A percentile compares a stretch with the other conserved stretches of the same genome.
phyloP scores from a whole-genome alignment of 2,113 vertebrate species.

The Hemiscyllium ocellatum region DNA sequence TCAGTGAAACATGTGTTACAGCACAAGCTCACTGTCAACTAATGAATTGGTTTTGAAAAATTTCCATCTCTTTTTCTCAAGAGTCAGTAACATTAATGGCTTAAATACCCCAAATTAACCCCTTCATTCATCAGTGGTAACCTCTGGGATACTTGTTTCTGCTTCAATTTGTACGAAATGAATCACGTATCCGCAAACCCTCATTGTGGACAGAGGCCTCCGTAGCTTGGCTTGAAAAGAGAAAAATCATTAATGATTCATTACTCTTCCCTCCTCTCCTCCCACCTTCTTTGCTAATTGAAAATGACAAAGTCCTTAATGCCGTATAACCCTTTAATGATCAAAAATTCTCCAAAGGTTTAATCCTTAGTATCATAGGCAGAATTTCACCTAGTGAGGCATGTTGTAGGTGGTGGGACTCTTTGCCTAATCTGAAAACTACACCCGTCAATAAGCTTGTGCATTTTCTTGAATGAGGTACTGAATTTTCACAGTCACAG shows the following conservation, averaged over 20 bases:
- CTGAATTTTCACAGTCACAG: not conserved
- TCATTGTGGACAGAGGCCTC: not conserved
- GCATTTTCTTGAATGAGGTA: not conserved
- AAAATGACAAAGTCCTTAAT: not conserved
- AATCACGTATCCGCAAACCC: not conserved
- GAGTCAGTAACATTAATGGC: not conserved
- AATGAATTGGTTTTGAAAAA: not conserved
- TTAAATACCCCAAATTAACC: not conserved
- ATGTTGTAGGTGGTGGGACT: not conserved
- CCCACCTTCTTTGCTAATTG: not conserved
- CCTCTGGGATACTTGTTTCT: not conserved
- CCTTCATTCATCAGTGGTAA: not conserved
- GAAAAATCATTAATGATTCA: not conserved
- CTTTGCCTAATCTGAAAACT: not conserved
- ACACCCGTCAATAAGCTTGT: not conserved
- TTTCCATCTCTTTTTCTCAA: not conserved
- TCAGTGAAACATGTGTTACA: not conserved
- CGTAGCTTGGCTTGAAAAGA: not conserved
- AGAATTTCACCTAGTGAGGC: not conserved
- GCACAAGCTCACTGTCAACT: not conserved
- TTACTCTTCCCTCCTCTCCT: not conserved
- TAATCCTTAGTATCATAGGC: not conserved
- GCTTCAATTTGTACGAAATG: not conserved
- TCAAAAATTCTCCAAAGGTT: not conserved
- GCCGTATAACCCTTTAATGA: not conserved